These are phyloP conservation scores for Lasioglossum figueresi DNA, from an alignment of 2,888 invertebrate species.

Conservation along the genomic window DNA sequence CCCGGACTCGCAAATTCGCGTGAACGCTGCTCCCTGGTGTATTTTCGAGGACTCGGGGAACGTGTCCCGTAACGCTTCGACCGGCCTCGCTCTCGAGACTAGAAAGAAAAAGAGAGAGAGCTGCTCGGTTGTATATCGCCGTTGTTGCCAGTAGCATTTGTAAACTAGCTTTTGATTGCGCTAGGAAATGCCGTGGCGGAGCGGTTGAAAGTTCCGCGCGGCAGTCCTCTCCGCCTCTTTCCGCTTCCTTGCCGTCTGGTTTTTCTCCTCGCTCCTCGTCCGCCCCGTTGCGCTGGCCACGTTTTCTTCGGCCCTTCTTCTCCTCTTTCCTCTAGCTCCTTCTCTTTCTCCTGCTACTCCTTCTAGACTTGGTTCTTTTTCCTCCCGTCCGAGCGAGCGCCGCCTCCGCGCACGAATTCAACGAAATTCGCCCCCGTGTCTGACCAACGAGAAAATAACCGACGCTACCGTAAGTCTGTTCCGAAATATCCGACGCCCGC, in stretches of 20 bases:
- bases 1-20: slow-evolving; percentile 32
- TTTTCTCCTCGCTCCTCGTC: background rate
- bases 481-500: slow-evolving; percentile 62
- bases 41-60: slow-evolving; percentile 29
- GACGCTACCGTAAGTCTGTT: slow-evolving; percentile 68
- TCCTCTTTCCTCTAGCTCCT: background rate
- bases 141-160: slow-evolving; percentile 72
- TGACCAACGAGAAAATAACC: slow-evolving; percentile 75
- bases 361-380: slow-evolving; percentile 31
- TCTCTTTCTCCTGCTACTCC: background rate
- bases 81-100: background rate
- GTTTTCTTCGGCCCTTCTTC: background rate
- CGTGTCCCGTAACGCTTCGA: slow-evolving; percentile 19
- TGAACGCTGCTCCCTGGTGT: slow-evolving; percentile 31
- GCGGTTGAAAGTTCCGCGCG: slow-evolving; percentile 65
- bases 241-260: slow-evolving; percentile 22
- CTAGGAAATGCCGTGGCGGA: slow-evolving; percentile 68
- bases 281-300: background rate
- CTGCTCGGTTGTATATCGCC: slow-evolving; percentile 49
- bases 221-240: slow-evolving; percentile 20
- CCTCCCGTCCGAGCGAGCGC: slow-evolving; percentile 42
- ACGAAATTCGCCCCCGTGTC: slow-evolving; percentile 66
- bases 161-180: slow-evolving; percentile 78
- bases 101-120: slow-evolving; percentile 12
- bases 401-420: slow-evolving; percentile 59